phyloP scores from a whole-genome alignment of 2,113 vertebrate species.

The Myotis lucifugus region DNA sequence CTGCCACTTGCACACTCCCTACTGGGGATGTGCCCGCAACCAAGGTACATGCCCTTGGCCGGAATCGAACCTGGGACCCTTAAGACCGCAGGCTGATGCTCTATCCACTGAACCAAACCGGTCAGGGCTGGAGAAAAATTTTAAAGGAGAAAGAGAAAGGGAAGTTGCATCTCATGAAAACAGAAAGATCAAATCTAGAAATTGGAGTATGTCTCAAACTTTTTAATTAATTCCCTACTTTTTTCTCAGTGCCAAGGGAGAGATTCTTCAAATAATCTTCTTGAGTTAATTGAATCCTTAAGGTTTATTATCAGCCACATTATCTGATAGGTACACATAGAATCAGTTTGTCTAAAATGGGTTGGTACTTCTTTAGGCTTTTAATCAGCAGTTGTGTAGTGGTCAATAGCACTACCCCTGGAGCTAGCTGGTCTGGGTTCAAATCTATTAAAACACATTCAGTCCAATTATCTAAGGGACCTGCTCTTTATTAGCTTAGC shows the following conservation, averaged over 20 bases:
- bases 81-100: too few relatives aligned
- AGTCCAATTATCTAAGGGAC: not conserved
- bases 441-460: not conserved
- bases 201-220: not conserved
- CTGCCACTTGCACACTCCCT: too few relatives aligned
- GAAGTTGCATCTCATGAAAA: not conserved
- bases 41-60: too few relatives aligned
- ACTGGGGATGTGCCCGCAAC: too few relatives aligned
- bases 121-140: constrained; percentile 4
- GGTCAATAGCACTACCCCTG: not conserved
- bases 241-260: not conserved
- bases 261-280: constrained; percentile 21
- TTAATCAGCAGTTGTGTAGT: not conserved
- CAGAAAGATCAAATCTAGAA: constrained; percentile 35
- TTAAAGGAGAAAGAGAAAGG: not conserved
- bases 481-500: not conserved
- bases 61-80: too few relatives aligned
- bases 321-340: not conserved
- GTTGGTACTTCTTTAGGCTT: not conserved
- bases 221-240: not conserved
- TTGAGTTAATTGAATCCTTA: constrained; percentile 23
- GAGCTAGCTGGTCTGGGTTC: not conserved
- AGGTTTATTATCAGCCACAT: not conserved
- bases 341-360: not conserved
- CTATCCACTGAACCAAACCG: too few relatives aligned